Conservation (phyloP, 2,113 vertebrate genomes). For the Channa argus region DNA sequence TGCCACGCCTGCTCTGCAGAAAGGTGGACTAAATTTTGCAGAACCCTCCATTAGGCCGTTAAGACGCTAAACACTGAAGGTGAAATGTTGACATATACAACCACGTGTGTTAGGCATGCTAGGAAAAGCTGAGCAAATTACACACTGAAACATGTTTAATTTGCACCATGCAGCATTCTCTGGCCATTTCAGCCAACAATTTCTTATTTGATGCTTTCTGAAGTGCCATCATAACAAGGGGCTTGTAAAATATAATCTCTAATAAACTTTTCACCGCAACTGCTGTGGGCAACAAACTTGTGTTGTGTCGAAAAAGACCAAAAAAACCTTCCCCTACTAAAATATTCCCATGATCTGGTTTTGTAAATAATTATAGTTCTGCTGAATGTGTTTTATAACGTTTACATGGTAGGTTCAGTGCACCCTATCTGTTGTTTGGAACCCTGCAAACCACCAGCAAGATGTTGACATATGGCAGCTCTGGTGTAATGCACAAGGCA, state of each 20-base stretch:
- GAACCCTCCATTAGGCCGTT: slow-evolving; percentile 71
- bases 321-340: slow-evolving; percentile 63
- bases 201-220: background rate
- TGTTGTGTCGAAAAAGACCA: slow-evolving; percentile 84
- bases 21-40: slow-evolving; percentile 78
- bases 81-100: slow-evolving; percentile 71
- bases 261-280: slow-evolving; percentile 31
- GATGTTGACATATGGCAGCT: slow-evolving; percentile 98
- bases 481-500: slow-evolving; percentile 94
- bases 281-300: slow-evolving; percentile 81
- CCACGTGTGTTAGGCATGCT: slow-evolving; percentile 34
- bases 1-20: slow-evolving; percentile 70
- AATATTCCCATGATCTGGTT: slow-evolving; percentile 92
- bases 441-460: slow-evolving; percentile 96
- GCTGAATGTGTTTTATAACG: slow-evolving; percentile 99
- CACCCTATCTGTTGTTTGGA: slow-evolving; percentile 99
- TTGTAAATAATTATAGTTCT: slow-evolving; percentile 99
- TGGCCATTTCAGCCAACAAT: background rate
- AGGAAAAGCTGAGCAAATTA: slow-evolving; percentile 42
- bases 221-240: slow-evolving; percentile 1
- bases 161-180: slow-evolving; percentile 22
- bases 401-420: slow-evolving; percentile 99
- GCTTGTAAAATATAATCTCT: slow-evolving; percentile 29
- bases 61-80: slow-evolving; percentile 62
- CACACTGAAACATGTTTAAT: background rate